phyloP scores from a whole-genome alignment of 2,113 vertebrate genomes.

The Pogona vitticeps region DNA sequence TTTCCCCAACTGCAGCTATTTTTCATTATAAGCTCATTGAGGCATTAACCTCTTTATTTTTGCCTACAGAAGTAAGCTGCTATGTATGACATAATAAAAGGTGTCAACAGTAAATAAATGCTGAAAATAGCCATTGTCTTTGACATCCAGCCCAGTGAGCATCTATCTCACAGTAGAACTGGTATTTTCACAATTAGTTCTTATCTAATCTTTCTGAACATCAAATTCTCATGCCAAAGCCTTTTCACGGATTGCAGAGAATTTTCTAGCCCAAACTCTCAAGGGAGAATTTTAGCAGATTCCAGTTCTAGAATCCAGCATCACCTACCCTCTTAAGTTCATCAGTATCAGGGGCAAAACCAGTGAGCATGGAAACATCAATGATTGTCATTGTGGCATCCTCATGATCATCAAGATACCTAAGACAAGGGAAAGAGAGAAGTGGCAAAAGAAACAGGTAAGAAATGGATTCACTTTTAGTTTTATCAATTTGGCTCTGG shows the following conservation, averaged over 20 bases:
- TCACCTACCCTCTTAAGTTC: slow-evolving; percentile 71
- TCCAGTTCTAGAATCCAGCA: neutral
- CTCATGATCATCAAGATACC: slow-evolving; percentile 48
- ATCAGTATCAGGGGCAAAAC: slow-evolving; percentile 67
- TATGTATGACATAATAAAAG: neutral
- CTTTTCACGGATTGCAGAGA: neutral
- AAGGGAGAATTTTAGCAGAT: neutral
- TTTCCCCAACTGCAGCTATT: neutral
- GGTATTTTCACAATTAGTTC: neutral
- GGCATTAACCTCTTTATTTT: neutral
- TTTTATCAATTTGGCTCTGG: neutral
- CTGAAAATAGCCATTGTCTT: neutral
- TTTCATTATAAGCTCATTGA: neutral
- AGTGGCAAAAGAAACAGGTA: rapidly evolving
- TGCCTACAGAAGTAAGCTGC: neutral
- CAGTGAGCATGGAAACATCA: slow-evolving; percentile 79
- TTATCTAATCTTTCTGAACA: neutral
- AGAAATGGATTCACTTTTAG: neutral
- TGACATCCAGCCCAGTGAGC: no score
- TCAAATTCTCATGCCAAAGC: neutral
- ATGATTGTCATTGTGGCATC: slow-evolving; percentile 79
- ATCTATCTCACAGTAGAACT: neutral
- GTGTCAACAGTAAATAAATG: neutral
- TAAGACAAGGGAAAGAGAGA: slow-evolving; percentile 28
- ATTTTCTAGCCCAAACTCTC: neutral